phyloP scores from a whole-genome alignment of 1,140 invertebrate genomes.

The Brachionus paranguensis region DNA sequence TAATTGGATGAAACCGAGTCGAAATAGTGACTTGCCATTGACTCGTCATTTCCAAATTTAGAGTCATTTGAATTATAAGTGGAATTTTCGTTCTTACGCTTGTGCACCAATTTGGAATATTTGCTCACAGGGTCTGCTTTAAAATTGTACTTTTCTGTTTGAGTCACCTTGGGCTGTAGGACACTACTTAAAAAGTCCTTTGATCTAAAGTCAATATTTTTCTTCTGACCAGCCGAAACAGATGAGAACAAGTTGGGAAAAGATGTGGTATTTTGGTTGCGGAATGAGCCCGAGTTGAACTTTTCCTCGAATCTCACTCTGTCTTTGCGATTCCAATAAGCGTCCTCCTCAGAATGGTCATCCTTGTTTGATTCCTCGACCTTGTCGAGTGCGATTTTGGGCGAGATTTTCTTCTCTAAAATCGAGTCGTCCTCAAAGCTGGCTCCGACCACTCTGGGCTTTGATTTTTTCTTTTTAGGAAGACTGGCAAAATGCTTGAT shows the following conservation, averaged over 20 bases:
- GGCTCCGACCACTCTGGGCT: background rate
- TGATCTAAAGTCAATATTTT: background rate
- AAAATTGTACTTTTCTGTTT: background rate
- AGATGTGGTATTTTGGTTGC: background rate
- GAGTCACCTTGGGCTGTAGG: background rate
- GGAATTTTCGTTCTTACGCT: background rate
- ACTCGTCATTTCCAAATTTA: background rate
- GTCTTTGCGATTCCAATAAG: background rate
- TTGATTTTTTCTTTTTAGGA: background rate
- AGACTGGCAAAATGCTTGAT: background rate
- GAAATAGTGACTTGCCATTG: background rate
- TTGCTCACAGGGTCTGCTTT: background rate
- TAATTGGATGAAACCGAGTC: background rate
- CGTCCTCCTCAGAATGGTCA: background rate
- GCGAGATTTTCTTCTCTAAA: background rate
- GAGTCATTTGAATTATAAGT: background rate
- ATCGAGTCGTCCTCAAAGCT: background rate
- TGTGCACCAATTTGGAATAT: background rate
- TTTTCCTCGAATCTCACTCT: background rate
- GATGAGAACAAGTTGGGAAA: constrained; percentile 15
- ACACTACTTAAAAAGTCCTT: background rate
- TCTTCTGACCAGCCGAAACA: background rate
- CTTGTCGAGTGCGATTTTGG: background rate
- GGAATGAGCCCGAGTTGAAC: background rate
- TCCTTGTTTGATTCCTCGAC: background rate